phyloP scores from a whole-genome alignment of 2,888 invertebrate species.

The Lasioglossum marginatum region DNA sequence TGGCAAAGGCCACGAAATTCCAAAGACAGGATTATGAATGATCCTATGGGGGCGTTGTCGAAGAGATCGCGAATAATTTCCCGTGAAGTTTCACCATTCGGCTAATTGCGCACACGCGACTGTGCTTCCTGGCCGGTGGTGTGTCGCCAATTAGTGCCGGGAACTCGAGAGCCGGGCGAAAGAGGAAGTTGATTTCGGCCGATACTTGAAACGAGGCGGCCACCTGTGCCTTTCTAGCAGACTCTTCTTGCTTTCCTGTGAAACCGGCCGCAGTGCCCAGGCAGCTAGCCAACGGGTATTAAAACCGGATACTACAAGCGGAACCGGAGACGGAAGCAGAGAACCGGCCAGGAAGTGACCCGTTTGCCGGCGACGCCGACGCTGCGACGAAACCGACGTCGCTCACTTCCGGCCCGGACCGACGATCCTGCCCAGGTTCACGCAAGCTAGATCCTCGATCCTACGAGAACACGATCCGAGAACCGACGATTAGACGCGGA shows the following conservation, averaged over 20 bases:
- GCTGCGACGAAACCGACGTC: constrained; percentile 68
- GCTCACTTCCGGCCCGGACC: constrained; percentile 52
- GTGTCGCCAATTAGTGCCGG: background rate
- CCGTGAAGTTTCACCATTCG: background rate
- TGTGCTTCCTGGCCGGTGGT: background rate
- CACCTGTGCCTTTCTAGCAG: constrained; percentile 28
- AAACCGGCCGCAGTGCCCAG: constrained; percentile 27
- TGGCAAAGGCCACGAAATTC: background rate
- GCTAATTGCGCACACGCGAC: background rate
- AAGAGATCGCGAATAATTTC: background rate
- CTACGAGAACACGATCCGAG: background rate
- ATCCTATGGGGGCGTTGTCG: background rate
- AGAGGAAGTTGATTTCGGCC: constrained; percentile 25
- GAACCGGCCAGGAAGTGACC: constrained; percentile 78
- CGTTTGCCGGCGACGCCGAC: constrained; percentile 77
- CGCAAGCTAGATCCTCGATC: constrained; percentile 17
- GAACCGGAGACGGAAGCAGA: constrained; percentile 78
- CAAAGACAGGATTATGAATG: background rate
- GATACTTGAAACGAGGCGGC: constrained; percentile 6
- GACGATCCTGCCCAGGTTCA: constrained; percentile 39
- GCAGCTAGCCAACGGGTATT: constrained; percentile 75
- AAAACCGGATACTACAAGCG: constrained; percentile 80
- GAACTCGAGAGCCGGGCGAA: background rate
- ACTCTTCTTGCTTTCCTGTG: background rate
- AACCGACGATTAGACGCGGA: background rate